Base-by-base conservation (phyloP, 2,113 vertebrate species). In the Xiphorhynchus elegans region DNA sequence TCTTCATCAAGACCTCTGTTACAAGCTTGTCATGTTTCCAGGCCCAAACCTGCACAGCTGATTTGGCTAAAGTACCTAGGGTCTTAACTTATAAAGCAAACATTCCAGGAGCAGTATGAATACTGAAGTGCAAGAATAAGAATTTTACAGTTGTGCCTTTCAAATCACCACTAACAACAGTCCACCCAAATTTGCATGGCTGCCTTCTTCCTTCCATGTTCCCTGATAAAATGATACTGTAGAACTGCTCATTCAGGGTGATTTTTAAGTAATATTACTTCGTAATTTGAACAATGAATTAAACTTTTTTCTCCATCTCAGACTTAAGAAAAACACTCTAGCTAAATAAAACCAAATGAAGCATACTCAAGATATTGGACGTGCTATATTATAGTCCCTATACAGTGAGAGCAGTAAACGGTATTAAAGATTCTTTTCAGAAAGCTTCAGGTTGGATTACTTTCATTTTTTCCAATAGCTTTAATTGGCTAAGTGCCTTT, bases 401-500 rank as follows among this genome's bases (percentile, higher is more conserved):
- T 52, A 50, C 8, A 73, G 77, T 53, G 89, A 77, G 28, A 95
- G 59, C 46, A 68, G 53, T 85, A 96, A 89, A 91, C 56, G 80
- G 64, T 76, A 84, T 94, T 96, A 94, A 72, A 91, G 88, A 95
- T 92, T 83, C 64, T 33, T 91, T 93, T 93, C 77, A 90, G 90
- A 96, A 95, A 95, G 87, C 94, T 90, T 93, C 69, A 55, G 40
- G 79, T 91, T 93, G 50, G 59, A 94, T 73, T 84, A 87, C 76
- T 93, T 94, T 93, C 94, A 90, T 96, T 91, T 96, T 96, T 93
- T 94, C 94, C 74, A 87, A 72, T 88, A 93, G 55, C 42, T 37
- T 95, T 96, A 96, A 97, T 95, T 96, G 96, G 95, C 87, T 96
- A 94, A 97, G 95, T 95, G 94, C 94, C 93, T 96, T 90, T 94